These are phyloP conservation scores for Zaprionus tsacasi DNA, from an alignment of 1,140 invertebrate species.

Conservation along the genomic window DNA sequence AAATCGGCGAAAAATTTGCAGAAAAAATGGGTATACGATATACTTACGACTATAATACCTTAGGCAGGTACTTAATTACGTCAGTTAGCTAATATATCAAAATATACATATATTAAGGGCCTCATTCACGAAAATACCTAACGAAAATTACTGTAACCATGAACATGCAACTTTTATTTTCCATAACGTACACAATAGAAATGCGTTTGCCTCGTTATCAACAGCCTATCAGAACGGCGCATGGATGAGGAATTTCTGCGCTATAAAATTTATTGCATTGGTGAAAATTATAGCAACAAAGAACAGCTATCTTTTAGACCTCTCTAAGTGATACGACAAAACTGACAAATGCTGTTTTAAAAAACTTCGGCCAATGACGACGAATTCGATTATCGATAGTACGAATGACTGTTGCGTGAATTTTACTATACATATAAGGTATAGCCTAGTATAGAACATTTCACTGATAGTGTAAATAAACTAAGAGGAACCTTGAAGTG, in stretches of 20 bases:
- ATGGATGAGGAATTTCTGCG: constrained; percentile 2
- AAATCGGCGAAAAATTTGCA: too few relatives aligned
- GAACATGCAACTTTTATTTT: constrained; percentile 19
- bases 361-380: constrained; percentile 27
- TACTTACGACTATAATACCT: not conserved
- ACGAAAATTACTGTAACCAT: constrained; percentile 39
- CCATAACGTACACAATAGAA: not conserved
- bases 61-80: not conserved
- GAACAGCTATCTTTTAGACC: constrained; percentile 5
- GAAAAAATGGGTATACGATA: too few relatives aligned
- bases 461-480: constrained; percentile 8
- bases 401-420: constrained; percentile 1
- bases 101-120: not conserved
- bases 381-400: constrained; percentile 32
- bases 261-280: constrained; percentile 28
- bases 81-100: not conserved
- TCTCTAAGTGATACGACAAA: constrained; percentile 1
- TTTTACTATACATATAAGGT: constrained; percentile 6
- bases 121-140: not conserved
- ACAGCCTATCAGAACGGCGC: constrained; percentile 19
- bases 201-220: not conserved
- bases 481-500: not conserved
- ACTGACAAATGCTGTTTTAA: constrained; percentile 2
- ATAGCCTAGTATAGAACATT: not conserved
- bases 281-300: constrained; percentile 20